These are phyloP conservation scores for Xiphophorus couchianus DNA, from an alignment of 2,113 vertebrate species.

Conservation along the genomic window DNA sequence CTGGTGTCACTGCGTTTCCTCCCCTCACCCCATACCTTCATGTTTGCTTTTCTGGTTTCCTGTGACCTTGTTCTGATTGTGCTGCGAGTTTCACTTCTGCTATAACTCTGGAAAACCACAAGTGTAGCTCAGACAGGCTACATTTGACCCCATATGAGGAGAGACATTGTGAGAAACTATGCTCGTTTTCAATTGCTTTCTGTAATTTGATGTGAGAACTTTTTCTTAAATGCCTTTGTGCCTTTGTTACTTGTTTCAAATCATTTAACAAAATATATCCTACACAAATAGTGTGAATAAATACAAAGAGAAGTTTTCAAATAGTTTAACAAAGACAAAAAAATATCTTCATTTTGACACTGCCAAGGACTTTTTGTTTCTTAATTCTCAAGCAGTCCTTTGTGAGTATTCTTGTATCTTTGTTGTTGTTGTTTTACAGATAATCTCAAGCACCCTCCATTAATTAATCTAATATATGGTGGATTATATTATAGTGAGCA, in stretches of 20 bases:
- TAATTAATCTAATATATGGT: background rate
- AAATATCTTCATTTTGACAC: background rate
- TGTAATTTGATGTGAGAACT: constrained; percentile 22
- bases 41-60: constrained; percentile 47
- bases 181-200: constrained; percentile 32
- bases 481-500: background rate
- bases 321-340: background rate
- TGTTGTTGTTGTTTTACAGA: background rate
- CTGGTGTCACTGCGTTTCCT: constrained; percentile 29
- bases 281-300: too few species aligned
- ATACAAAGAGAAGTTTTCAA: background rate
- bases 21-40: constrained; percentile 22
- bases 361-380: background rate
- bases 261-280: background rate
- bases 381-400: background rate
- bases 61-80: constrained; percentile 46
- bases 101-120: constrained; percentile 67
- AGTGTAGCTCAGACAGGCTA: constrained; percentile 44
- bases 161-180: constrained; percentile 46
- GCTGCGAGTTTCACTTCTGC: constrained; percentile 64
- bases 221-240: background rate
- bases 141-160: constrained; percentile 21
- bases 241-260: background rate
- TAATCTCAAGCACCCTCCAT: background rate
- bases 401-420: background rate